Conservation (phyloP, 2,797 vertebrate genomes). For the Selene dorsalis region DNA sequence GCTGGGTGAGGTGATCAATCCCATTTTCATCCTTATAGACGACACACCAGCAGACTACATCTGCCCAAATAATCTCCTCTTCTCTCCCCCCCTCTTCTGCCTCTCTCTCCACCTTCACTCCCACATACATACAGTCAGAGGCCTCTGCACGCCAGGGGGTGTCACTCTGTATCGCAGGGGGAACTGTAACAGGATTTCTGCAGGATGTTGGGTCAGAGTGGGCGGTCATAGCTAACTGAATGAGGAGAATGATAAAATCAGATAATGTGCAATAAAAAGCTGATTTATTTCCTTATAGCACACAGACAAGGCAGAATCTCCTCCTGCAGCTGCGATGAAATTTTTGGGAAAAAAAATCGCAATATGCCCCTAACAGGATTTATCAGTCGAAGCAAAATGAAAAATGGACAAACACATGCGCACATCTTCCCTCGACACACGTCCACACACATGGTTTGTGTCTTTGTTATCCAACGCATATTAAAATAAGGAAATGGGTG, state of each 20-base stretch:
- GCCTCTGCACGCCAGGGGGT: constrained; percentile 49
- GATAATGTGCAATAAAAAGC: constrained; percentile 77
- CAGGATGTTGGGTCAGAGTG: constrained; percentile 67
- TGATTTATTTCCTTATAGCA: constrained; percentile 61
- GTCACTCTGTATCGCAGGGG: constrained; percentile 36
- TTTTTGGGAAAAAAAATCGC: constrained; percentile 34
- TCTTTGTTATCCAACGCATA: constrained; percentile 16
- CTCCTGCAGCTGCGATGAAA: constrained; percentile 39
- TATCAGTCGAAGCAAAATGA: constrained; percentile 36
- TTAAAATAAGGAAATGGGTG: not conserved
- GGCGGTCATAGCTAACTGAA: constrained; percentile 70
- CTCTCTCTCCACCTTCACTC: constrained; percentile 39
- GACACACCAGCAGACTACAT: constrained; percentile 51
- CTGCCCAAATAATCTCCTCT: constrained; percentile 60
- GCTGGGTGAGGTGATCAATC: constrained; percentile 69
- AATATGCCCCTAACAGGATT: constrained; percentile 62
- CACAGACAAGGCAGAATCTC: not conserved
- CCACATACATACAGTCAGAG: constrained; percentile 39
- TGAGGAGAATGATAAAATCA: constrained; percentile 66
- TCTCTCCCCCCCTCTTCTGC: not conserved
- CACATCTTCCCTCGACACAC: constrained; percentile 30
- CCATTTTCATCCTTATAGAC: constrained; percentile 51
- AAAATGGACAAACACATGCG: constrained; percentile 31
- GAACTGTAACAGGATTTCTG: constrained; percentile 76
- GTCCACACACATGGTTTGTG: constrained; percentile 17